Evolutionary conservation across 2,888 invertebrate genomes (phyloP), one percentile per base, ranked within the genome.

Genomic region (Taenaris catops): DNA sequence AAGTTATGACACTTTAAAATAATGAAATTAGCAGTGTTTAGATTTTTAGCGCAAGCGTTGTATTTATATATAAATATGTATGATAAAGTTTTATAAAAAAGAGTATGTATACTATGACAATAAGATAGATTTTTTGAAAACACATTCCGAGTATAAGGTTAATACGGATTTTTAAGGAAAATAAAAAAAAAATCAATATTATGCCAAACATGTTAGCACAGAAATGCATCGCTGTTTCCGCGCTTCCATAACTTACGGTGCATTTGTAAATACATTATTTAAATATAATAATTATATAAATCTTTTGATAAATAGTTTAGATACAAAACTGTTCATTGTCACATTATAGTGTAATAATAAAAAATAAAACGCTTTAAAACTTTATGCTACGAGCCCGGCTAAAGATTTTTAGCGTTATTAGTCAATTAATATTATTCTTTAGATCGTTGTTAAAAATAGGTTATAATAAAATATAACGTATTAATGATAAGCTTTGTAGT

Each of bases 341-440:
- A 62, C 56, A 60, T 37, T 58, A 58, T 52, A 44, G 43, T 29
- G 6, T 4, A 2, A 17, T 17, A 6, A 46, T 49, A 34, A 33
- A 25, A 39, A 42, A 45, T 37, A 52, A 35, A 49, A 76, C 73
- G 79, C 81, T 76, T 63, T 54, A 72, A 83, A 81, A 61, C 76
- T 79, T 78, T 81, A 41, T 74, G 79, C 80, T 48, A 34, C 49
- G 86, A 86, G 86, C 86, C 86, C 86, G 60, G 84, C 81, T 79
- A 75, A 81, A 84, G 79, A 61, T 83, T 84, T 81, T 67, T 40
- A 78, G 80, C 78, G 78, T 78, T 65, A 8, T 31, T 67, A 63
- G 75, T 78, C 76, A 78, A 79, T 79, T 76, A 73, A 14, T 14
- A n/a, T n/a, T n/a, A n/a, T n/a, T n/a, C n/a, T n/a, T n/a, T n/a